Evolutionary conservation across 1,140 invertebrate species (phyloP).

Genomic region (Carposina sasakii): DNA sequence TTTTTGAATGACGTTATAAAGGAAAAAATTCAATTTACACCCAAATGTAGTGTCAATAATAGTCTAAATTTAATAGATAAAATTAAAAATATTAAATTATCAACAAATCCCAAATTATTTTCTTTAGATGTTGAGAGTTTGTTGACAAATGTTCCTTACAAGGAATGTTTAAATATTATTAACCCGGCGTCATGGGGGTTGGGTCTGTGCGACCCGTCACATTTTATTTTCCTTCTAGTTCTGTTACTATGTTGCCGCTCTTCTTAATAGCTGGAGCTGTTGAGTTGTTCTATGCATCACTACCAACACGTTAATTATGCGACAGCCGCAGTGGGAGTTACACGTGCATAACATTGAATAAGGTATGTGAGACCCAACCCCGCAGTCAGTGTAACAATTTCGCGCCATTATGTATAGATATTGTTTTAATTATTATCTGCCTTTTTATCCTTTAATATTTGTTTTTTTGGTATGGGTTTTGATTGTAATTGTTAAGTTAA

Average conservation of each 20-base stretch:
- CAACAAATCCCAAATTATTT: too few relatives aligned
- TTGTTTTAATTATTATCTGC: too few relatives aligned
- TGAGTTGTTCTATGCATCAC: slow-evolving; percentile 5
- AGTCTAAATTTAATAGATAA: too few relatives aligned
- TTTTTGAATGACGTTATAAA: too few relatives aligned
- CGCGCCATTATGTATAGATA: not conserved
- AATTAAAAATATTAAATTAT: too few relatives aligned
- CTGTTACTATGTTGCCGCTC: not conserved
- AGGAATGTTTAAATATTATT: too few relatives aligned
- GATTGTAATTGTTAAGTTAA: not conserved
- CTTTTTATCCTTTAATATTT: not conserved
- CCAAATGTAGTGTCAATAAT: too few relatives aligned
- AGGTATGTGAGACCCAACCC: slow-evolving; percentile 11
- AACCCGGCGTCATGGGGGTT: not conserved
- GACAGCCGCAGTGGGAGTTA: slow-evolving; percentile 1
- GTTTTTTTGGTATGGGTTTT: not conserved
- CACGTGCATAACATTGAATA: slow-evolving; percentile 2
- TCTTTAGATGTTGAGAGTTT: too few relatives aligned
- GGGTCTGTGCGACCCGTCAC: not conserved
- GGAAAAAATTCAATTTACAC: too few relatives aligned
- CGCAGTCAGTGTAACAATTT: slow-evolving; percentile 4
- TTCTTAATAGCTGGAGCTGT: slow-evolving; percentile 10
- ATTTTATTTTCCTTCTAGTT: not conserved
- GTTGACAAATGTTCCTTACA: too few relatives aligned
- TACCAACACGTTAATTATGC: slow-evolving; percentile 11